Evolutionary conservation across 2,888 invertebrate genomes (phyloP), one percentile per base, ranked within the genome.

Genomic region (Conus canariensis): DNA sequence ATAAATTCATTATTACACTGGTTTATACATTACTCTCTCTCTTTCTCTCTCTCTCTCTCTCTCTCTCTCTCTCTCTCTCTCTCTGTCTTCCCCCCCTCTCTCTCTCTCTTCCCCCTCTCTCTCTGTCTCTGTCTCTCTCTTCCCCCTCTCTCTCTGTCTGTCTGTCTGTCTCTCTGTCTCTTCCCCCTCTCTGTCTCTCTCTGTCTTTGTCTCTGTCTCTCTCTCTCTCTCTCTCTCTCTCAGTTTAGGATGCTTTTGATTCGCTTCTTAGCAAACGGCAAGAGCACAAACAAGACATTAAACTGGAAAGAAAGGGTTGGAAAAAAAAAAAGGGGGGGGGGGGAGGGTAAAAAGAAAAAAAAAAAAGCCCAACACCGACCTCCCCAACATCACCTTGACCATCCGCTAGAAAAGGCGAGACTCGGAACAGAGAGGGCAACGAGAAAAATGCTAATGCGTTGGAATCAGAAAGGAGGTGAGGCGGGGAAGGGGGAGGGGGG

Each of bases 211-310:
- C 16, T 64, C 60, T 64, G 2, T 74, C 74, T n/a, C 74, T 16
- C 64, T 7, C 64, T 7, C 16, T 64, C 64, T 64, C 64, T 74
- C 74, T 25, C 74, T 74, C 10, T 74, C 74, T n/a, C 1, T 45
- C 45, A 45, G 45, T 45, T 45, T 45, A 45, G 45, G 45, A 45
- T 45, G 9, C n/a, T 22, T n/a, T 74, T 25, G n/a, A 74, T 74
- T 74, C n/a, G 74, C 74, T 74, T 25, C n/a, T 74, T 74, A n/a
- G 74, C 74, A 74, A 45, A 74, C n/a, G 74, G n/a, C 74, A 74
- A 74, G 74, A 74, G n/a, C n/a, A 74, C 74, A 74, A 74, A 74
- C 74, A 74, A 22, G 19, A 74, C 45, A 45, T 45, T 45, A 45
- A 45, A 74, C n/a, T n/a, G 5, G 25, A n/a, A 74, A 74, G 74